Evolutionary conservation across 2,113 vertebrate species (phyloP), one percentile per base, ranked within the genome.

Genomic region (Oncorhynchus mykiss): DNA sequence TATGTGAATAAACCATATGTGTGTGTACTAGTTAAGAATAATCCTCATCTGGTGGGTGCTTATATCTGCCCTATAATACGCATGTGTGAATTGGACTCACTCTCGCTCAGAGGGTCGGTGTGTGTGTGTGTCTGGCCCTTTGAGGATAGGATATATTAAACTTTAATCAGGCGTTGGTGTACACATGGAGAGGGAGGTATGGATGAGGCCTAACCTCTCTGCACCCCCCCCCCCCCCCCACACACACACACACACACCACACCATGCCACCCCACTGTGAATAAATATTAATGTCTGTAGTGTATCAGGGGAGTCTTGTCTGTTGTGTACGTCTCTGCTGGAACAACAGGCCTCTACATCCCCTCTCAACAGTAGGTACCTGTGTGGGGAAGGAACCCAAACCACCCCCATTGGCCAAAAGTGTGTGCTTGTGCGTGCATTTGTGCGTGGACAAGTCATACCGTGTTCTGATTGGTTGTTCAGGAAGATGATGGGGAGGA

Each of bases 131-230:
- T n/a, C 13, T 51, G 45, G 86, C 74, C 78, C 74, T 85, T 73
- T 72, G 80, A 57, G 77, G 76, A 84, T 83, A 81, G 79, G 82
- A 75, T 73, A 22, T 83, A 87, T 88, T 29, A 90, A 90, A 89
- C 68, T 86, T 90, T 90, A 89, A 91, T 87, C 86, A 87, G 87
- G 80, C 73, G 82, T 78, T 79, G 75, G 79, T 85, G 79, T 39
- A 12, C 82, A 84, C 76, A 86, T 81, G 83, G 80, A 82, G 67
- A 22, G 5, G 70, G 69, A 81, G 81, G 85, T 80, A 83, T 67
- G 86, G 84, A 76, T 48, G 74, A 79, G 81, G 84, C 81, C 79
- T 78, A 80, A 85, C 82, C 72, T 82, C 85, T 74, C 48, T 16
- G 1, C 60, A 25, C 73, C 70, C 27, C 27, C 2, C 27, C 2